A percentile compares a stretch with the other conserved stretches of the same genome.
Evolutionary conservation across 1,140 invertebrate genomes (phyloP).

Genomic region (Aphaenogaster floridana): DNA sequence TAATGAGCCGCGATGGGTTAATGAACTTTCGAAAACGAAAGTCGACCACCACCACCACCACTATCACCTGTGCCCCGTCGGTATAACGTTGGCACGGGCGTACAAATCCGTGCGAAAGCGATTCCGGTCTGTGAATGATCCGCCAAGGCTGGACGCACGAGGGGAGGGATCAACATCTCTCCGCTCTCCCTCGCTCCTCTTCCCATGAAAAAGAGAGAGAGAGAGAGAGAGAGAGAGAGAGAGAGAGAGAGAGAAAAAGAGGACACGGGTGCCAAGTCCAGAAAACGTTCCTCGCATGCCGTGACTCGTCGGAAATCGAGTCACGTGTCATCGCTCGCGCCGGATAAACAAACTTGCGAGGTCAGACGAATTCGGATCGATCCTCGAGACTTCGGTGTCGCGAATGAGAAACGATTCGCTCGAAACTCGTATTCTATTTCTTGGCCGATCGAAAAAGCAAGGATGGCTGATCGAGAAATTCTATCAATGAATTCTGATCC

Average conservation of each 20-base stretch:
- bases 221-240: conserved; percentile 6
- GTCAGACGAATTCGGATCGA: conserved; percentile 49
- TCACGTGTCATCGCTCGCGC: conserved; percentile 61
- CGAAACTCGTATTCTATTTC: not conserved
- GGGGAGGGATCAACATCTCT: conserved; percentile 43
- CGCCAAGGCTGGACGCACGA: conserved; percentile 61
- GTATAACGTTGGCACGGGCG: conserved; percentile 12
- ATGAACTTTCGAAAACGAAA: conserved; percentile 58
- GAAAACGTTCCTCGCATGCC: conserved; percentile 39
- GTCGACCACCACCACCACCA: conserved; percentile 61
- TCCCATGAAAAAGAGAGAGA: conserved; percentile 23
- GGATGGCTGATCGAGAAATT: not conserved
- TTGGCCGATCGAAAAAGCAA: not conserved
- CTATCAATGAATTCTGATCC: not conserved
- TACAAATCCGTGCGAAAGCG: conserved; percentile 42
- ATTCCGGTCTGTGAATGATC: conserved; percentile 71
- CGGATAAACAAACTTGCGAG: conserved; percentile 35
- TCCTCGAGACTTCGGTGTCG: conserved; percentile 39
- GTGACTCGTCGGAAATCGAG: conserved; percentile 39
- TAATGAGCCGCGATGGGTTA: not conserved
- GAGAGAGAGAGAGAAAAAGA: conserved; percentile 45
- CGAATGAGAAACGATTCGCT: conserved; percentile 28
- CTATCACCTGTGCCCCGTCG: conserved; percentile 42
- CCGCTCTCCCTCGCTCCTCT: not conserved
- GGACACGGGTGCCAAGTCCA: conserved; percentile 56